These are phyloP conservation scores for Lindbergichthys nudifrons DNA, from an alignment of 2,797 vertebrate species.

Conservation along the genomic window DNA sequence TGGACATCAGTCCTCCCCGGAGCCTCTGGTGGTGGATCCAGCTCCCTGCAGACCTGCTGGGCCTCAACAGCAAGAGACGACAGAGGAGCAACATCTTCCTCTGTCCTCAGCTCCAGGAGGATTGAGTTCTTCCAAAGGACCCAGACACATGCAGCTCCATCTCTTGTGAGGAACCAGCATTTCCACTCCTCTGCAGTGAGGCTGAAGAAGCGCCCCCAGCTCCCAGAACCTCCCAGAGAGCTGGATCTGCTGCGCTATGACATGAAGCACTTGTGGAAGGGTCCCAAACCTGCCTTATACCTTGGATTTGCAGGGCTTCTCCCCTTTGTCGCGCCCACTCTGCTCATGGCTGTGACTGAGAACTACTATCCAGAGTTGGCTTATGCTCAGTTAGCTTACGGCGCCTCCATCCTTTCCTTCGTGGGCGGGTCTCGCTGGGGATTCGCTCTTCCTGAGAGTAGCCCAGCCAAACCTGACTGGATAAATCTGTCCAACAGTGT, in stretches of 20 bases:
- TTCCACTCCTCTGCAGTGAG: conserved; percentile 71
- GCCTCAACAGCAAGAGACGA: conserved; percentile 4
- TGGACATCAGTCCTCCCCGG: conserved; percentile 39
- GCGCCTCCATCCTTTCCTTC: conserved; percentile 89
- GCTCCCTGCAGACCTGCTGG: conserved; percentile 17
- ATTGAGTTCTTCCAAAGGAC: not conserved
- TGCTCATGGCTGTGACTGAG: conserved; percentile 86
- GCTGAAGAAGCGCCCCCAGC: conserved; percentile 78
- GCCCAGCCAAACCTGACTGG: conserved; percentile 92
- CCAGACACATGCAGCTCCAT: not conserved
- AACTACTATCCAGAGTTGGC: conserved; percentile 86
- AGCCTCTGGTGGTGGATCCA: conserved; percentile 11
- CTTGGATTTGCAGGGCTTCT: conserved; percentile 86
- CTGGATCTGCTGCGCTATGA: conserved; percentile 79
- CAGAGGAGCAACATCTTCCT: not conserved
- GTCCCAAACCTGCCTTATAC: conserved; percentile 89
- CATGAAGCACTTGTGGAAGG: conserved; percentile 79
- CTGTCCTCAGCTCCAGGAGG: not conserved
- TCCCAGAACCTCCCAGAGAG: conserved; percentile 63
- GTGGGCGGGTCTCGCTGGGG: conserved; percentile 94
- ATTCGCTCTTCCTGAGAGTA: conserved; percentile 89
- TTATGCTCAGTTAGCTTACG: conserved; percentile 87
- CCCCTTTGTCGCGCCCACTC: conserved; percentile 86
- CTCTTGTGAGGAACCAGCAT: conserved; percentile 15
- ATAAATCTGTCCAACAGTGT: conserved; percentile 88